A percentile compares a stretch with the other conserved stretches of the same genome.
phyloP scores from a whole-genome alignment of 1,140 invertebrate genomes.

The Calliphora vicina region DNA sequence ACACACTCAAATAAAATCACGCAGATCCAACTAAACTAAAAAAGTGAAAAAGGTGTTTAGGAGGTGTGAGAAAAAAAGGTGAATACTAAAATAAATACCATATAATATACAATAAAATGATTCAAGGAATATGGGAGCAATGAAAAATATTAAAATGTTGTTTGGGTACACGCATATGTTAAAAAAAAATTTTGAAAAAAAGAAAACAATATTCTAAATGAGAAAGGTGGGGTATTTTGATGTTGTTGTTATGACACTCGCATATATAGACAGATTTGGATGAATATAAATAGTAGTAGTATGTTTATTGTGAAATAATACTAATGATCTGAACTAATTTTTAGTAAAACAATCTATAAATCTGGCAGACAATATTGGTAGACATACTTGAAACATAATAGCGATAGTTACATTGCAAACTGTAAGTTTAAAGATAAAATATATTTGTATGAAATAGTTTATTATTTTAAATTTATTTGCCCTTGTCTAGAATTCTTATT shows the following conservation, averaged over 20 bases:
- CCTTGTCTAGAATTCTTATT: neutral
- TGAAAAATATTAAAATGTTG: neutral
- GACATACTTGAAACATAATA: too few relatives aligned
- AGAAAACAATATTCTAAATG: too few relatives aligned
- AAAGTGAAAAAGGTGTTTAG: neutral
- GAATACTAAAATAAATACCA: neutral
- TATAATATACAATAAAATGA: neutral
- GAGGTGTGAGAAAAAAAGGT: slow-evolving; percentile 3
- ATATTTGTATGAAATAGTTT: too few relatives aligned
- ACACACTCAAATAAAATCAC: neutral
- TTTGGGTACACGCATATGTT: too few relatives aligned
- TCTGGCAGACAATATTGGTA: too few relatives aligned
- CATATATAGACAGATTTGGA: too few relatives aligned
- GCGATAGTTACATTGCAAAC: too few relatives aligned
- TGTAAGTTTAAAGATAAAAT: too few relatives aligned
- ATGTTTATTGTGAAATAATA: neutral
- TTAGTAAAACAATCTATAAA: too few relatives aligned
- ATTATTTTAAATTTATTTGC: neutral
- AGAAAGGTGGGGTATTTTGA: neutral
- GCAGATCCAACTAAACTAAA: neutral
- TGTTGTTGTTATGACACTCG: too few relatives aligned
- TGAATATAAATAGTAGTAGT: too few relatives aligned
- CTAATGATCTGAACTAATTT: too few relatives aligned
- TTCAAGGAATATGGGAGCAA: neutral
- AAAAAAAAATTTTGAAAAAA: neutral